Base-by-base conservation (phyloP, 2,888 invertebrate species). In the Rhabditoides inermis region DNA sequence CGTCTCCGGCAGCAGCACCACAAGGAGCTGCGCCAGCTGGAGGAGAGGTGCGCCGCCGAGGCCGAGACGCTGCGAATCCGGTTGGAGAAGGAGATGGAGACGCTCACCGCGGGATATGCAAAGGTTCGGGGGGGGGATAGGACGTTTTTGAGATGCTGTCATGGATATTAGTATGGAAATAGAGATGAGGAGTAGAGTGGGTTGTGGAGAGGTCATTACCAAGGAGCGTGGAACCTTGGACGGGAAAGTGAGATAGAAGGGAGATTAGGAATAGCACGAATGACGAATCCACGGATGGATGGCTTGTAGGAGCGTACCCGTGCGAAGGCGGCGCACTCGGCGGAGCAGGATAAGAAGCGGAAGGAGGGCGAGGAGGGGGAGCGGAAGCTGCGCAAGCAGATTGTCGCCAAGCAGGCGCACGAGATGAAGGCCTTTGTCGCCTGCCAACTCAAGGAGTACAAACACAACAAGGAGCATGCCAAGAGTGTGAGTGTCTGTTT, bases 1-100 rank as follows among this genome's bases (percentile, higher is more conserved):
- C 84, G 95, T 63, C 90, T 98, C 88, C 84, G 98, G 60, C 85
- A 91, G 62, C 90, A 91, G 78, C 98, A 98, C 80, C 95, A 95
- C 79, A 88, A 90, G 67, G 91, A 92, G 65, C 82, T 95, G 73
- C 82, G 82, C 60, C 82, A 82, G 83, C 83, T 94, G 69, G 95
- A 98, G 79, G 90, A 91, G 78, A 86, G 87, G 73, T 92, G 92
- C 81, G 87, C 88, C 79, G 85, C 88, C 73, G 95, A 98, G 81
- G 89, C 95, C 85, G 94, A 95, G 77, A 87, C 87, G 73, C 90
- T 95, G 80, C 91, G 94, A 80, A 85, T 86, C 75, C 86, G 88
- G 76, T 83, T 95, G 65, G 95, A 98, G 79, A 88, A 90, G 77
- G 98, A 98, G 80, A 92, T 66, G 39, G 60, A 60, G 20, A 58